phyloP scores from a whole-genome alignment of 2,888 invertebrate species.

The Rosalia funebris region DNA sequence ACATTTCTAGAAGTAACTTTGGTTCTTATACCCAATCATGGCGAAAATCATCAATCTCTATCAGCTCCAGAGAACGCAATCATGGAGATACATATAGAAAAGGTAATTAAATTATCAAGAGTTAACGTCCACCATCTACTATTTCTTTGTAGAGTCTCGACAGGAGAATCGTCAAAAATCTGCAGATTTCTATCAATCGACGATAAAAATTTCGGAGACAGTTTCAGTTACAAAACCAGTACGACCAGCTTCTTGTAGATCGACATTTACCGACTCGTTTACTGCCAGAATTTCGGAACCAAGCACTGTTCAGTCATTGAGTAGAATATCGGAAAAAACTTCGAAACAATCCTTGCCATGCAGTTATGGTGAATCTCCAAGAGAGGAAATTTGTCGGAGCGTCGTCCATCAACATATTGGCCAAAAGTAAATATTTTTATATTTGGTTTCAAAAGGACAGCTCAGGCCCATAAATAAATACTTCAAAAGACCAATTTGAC shows the following conservation, averaged over 20 bases:
- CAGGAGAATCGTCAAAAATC: neutral
- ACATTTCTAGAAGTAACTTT: neutral
- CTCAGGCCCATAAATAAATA: no score
- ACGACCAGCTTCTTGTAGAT: neutral
- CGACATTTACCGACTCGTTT: neutral
- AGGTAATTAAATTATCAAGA: no score
- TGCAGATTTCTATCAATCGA: neutral
- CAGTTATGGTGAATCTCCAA: neutral
- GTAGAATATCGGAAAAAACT: neutral
- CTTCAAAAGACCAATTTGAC: no score
- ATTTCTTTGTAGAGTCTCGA: neutral
- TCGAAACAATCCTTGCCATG: neutral
- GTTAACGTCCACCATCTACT: no score
- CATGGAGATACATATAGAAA: neutral
- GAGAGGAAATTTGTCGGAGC: no score
- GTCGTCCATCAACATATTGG: no score
- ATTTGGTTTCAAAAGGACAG: no score
- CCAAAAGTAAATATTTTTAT: no score
- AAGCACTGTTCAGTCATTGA: neutral
- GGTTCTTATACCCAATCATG: neutral
- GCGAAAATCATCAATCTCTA: neutral
- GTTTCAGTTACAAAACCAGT: neutral
- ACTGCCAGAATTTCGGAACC: neutral
- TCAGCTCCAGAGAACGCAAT: neutral
- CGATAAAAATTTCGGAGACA: neutral